phyloP scores from a whole-genome alignment of 2,888 invertebrate genomes.

The Osmoderma eremita region DNA sequence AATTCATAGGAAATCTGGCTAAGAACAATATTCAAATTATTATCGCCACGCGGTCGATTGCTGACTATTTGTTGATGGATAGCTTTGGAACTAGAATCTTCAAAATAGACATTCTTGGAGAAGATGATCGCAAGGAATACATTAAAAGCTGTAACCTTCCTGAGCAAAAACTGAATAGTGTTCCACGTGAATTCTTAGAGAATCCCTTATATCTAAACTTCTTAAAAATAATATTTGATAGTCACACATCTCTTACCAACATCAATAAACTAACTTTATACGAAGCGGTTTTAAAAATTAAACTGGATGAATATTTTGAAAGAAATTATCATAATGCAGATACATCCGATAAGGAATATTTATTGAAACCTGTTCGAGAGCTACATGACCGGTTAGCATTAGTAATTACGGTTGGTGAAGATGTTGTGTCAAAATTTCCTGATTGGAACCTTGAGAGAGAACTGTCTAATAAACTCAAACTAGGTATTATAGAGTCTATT shows the following conservation, averaged over 20 bases:
- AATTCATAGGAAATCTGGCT: background rate
- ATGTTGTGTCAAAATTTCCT: background rate
- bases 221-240: background rate
- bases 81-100: background rate
- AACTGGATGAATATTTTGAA: conserved; percentile 2
- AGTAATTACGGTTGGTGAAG: background rate
- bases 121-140: background rate
- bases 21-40: background rate
- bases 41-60: background rate
- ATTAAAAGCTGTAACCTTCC: background rate
- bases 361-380: background rate
- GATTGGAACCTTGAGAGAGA: too few relatives aligned
- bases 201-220: conserved; percentile 17
- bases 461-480: too few relatives aligned
- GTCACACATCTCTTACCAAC: background rate
- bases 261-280: background rate
- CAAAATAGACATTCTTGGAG: background rate
- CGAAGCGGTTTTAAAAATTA: background rate
- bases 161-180: background rate
- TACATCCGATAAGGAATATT: background rate
- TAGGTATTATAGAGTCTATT: too few relatives aligned
- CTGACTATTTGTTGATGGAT: background rate
- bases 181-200: conserved; percentile 1
- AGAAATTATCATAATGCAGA: background rate
- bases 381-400: background rate